Base-by-base conservation (phyloP, 1,140 invertebrate genomes). In the Pseudachorutes palmiensis region DNA sequence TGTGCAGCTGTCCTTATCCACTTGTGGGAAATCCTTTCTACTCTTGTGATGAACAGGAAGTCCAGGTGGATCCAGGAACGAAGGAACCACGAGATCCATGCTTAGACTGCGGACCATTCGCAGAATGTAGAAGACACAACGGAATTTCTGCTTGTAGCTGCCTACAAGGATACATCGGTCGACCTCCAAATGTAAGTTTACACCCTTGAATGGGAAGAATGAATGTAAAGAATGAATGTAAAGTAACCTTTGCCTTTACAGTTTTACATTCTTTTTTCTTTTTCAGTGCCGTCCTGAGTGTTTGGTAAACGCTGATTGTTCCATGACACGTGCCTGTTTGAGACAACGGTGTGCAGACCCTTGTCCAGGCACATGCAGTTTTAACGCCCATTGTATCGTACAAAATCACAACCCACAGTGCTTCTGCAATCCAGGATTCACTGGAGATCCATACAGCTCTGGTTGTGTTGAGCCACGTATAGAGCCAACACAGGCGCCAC, bases 381-480 rank as follows among this genome's bases (percentile, higher is more conserved):
- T 24, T 49, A 69, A 59, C 84, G 89, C 85, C 1, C 82, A 87
- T 69, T 90, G 88, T 75, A 82, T 83, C 75, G 86, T 88, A 2
- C 79, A 88, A 0, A 89, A 88, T 74, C 88, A 90, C 77, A 79
- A 86, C 31, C 86, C 88, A 9, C 84, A 83, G 12, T 76, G 75
- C 65, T 64, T 81, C 71, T 90, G 88, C 9, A 69, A 75, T 57
- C 30, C 87, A 58, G 24, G 24, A 16, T 90, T 83, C 74, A 83
- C 83, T 22, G 88, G 88, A 65, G 86, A 89, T 78, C 85, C 87
- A 30, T 85, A 87, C 73, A 74, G 79, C n/a, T n/a, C n/a, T 69
- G 80, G 82, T 64, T 90, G 88, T 75, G 76, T 77, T 65, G 76
- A 80, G 73, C 77, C 80, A 78, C 80, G n/a, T n/a, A n/a, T n/a